phyloP scores from a whole-genome alignment of 1,140 invertebrate species.

The Penaeus chinensis region DNA sequence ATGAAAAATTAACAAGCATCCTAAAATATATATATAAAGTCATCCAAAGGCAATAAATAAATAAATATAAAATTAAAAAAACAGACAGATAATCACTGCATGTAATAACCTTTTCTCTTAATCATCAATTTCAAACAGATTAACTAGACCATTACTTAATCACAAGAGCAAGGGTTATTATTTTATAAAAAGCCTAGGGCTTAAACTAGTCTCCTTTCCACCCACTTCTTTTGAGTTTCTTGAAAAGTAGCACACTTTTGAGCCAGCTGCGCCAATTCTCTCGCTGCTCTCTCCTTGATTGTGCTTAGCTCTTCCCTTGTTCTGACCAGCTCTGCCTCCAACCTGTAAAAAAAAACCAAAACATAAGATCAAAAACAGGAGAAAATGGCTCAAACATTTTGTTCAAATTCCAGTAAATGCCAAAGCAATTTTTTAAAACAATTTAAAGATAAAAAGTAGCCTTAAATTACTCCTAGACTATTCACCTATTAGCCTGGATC shows the following conservation, averaged over 20 bases:
- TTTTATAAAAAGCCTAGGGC: too few relatives aligned
- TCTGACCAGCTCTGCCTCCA: conserved; percentile 39
- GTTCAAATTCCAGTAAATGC: background rate
- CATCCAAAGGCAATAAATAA: background rate
- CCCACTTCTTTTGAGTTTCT: conserved; percentile 56
- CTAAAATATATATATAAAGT: too few relatives aligned
- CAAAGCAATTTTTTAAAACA: too few relatives aligned
- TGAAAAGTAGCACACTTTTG: conserved; percentile 58
- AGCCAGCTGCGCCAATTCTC: conserved; percentile 56
- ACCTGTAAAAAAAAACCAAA: conserved; percentile 12
- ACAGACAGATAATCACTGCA: too few relatives aligned
- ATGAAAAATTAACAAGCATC: too few relatives aligned
- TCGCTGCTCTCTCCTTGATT: conserved; percentile 52
- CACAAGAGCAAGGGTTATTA: too few relatives aligned
- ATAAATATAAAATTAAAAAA: too few relatives aligned
- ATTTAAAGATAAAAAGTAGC: too few relatives aligned
- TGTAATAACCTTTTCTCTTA: too few relatives aligned
- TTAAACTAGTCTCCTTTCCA: too few relatives aligned
- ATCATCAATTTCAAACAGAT: too few relatives aligned
- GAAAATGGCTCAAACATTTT: background rate
- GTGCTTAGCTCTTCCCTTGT: conserved; percentile 44
- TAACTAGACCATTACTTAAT: too few relatives aligned
- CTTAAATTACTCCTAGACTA: conserved; percentile 8
- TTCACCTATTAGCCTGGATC: conserved; percentile 54
- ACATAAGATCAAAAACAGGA: background rate